These are phyloP conservation scores for Brienomyrus brachyistius DNA, from an alignment of 2,113 vertebrate genomes.

Conservation along the genomic window DNA sequence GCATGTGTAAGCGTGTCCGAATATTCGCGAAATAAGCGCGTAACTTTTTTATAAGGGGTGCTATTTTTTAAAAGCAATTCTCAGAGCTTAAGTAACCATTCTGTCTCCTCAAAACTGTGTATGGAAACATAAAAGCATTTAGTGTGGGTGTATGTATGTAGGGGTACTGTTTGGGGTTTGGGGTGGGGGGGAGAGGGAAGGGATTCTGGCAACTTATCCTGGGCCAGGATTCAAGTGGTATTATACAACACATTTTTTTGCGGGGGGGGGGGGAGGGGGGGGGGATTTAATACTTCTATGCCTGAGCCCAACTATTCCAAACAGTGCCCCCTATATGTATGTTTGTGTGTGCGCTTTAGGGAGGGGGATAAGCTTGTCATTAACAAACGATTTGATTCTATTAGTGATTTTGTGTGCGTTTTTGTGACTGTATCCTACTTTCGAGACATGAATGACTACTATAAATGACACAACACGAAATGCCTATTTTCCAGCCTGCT, in stretches of 20 bases:
- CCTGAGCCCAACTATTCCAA: neutral
- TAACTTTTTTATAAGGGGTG: slow-evolving; percentile 28
- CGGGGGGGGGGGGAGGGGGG: neutral
- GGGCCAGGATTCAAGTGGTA: neutral
- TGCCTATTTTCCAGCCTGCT: slow-evolving; percentile 2
- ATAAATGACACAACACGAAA: neutral
- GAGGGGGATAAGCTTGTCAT: neutral
- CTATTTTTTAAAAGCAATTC: slow-evolving; percentile 22
- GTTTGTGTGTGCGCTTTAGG: neutral
- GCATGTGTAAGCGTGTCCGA: neutral
- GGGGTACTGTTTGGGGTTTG: neutral
- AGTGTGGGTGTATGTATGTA: neutral
- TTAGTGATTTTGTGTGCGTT: slow-evolving; percentile 4
- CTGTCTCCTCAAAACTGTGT: neutral
- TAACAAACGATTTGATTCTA: neutral
- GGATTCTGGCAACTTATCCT: neutral
- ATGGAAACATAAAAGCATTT: neutral
- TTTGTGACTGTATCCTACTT: slow-evolving; percentile 19
- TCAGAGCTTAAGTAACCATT: slow-evolving; percentile 7
- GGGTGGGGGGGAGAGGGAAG: too few relatives aligned
- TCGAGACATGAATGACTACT: neutral
- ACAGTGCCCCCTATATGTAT: neutral
- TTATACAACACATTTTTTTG: neutral
- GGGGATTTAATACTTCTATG: too few relatives aligned
- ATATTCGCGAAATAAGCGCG: slow-evolving; percentile 9